Base-by-base conservation (phyloP, 2,113 vertebrate species). In the Eptesicus fuscus region DNA sequence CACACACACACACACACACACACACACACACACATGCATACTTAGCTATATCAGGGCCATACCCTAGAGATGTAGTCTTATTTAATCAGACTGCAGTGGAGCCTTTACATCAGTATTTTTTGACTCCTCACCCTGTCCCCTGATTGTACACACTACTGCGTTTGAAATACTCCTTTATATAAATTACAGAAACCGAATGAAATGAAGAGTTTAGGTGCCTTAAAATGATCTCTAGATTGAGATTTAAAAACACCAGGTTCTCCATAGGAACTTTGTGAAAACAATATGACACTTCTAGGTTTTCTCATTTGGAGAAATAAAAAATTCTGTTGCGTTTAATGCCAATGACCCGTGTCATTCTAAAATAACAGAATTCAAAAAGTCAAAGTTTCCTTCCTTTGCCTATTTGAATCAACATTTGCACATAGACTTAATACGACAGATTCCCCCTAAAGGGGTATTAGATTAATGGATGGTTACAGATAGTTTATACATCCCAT, bases 391-490 rank as follows among this genome's bases (percentile, higher is more conserved):
- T 87, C 90, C 77, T 51, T 89, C 63, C 37, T 84, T 74, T 56
- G 61, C 44, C 84, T 87, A n/a, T 69, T 93, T 90, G 35, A 90
- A 83, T 96, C 92, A 93, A 78, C 44, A 93, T 96, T 94, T 93
- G 80, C 37, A 87, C 84, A 82, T 59, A 85, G 78, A 95, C 79
- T 91, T 80, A 93, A 56, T 84, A 85, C 87, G 95, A 95, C 95
- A 96, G 84, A 92, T 70, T 69, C 1, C 4, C 71, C 92, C 92
- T 59, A 28, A 79, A 95, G 79, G 56, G 51, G 65, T 65, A 76
- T 93, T 97, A 94, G 94, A 95, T 96, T 96, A 95, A 96, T 92
- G 88, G 80, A 83, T 79, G 73, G 80, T 88, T 93, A 71, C 78
- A 92, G 85, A 91, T 79, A 91, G 86, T 93, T 92, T 93, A 67